These are phyloP conservation scores for Gobio occitaniae DNA, from an alignment of 2,797 vertebrate genomes.

Conservation along the genomic window DNA sequence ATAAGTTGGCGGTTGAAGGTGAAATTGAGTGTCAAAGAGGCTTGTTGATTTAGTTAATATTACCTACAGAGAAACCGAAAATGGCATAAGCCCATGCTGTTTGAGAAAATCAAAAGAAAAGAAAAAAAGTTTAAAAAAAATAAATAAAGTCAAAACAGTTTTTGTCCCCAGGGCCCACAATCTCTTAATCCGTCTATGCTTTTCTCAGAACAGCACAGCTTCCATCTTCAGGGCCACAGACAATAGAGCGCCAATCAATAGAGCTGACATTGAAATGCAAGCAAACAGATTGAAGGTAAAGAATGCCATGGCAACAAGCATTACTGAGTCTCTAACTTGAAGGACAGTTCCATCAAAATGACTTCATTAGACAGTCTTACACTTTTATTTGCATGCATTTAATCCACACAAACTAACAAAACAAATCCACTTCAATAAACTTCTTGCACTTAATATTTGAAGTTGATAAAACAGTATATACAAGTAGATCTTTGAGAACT, in stretches of 20 bases:
- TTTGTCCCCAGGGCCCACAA: constrained; percentile 4
- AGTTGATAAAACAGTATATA: neutral
- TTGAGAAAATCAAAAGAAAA: neutral
- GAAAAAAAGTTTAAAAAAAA: too few relatives aligned
- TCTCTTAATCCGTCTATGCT: constrained; percentile 36
- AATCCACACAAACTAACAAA: constrained; percentile 7
- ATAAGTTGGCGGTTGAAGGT: neutral
- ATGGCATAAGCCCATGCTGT: neutral
- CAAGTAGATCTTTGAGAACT: neutral
- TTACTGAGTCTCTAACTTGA: constrained; percentile 49
- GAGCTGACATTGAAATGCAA: constrained; percentile 59
- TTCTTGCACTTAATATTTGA: neutral
- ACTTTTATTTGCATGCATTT: constrained; percentile 37
- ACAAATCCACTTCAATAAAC: neutral
- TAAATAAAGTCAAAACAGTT: neutral
- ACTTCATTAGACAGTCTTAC: constrained; percentile 46
- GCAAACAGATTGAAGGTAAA: constrained; percentile 51
- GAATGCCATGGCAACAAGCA: constrained; percentile 59
- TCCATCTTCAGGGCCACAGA: constrained; percentile 57
- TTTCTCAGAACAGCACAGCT: constrained; percentile 14
- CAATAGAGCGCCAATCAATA: constrained; percentile 61
- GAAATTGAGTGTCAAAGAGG: neutral
- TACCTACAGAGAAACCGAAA: constrained; percentile 5
- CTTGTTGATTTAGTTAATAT: neutral
- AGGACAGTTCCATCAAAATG: constrained; percentile 52